These are phyloP conservation scores for Orthonyx spaldingii DNA, from an alignment of 2,113 vertebrate species.

Conservation along the genomic window DNA sequence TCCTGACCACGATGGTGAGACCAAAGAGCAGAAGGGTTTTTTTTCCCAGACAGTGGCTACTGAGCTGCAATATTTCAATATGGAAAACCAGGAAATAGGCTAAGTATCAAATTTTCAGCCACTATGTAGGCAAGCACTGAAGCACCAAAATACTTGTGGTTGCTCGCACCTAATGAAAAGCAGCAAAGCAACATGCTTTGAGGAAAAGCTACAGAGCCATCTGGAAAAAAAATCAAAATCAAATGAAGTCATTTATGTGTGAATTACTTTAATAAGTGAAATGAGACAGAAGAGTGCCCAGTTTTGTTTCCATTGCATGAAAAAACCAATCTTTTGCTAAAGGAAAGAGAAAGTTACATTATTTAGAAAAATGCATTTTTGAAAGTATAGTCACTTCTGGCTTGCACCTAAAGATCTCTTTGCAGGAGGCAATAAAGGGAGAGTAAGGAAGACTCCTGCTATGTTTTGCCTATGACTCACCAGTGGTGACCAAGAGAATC, in stretches of 20 bases:
- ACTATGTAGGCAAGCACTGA: neutral
- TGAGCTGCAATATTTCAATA: neutral
- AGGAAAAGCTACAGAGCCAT: neutral
- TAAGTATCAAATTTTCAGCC: neutral
- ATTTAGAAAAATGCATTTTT: neutral
- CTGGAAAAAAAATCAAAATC: neutral
- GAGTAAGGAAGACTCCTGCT: neutral
- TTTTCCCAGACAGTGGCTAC: neutral
- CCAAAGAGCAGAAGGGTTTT: neutral
- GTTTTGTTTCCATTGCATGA: neutral
- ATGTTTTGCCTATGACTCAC: neutral
- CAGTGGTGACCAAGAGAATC: neutral
- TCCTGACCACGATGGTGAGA: neutral
- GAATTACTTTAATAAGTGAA: neutral
- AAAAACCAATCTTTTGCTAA: neutral
- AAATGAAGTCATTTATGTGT: neutral
- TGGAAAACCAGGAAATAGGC: neutral
- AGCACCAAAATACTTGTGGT: constrained; percentile 7
- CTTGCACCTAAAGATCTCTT: neutral
- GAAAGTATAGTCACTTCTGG: neutral
- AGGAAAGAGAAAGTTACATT: neutral
- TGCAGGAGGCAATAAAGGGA: neutral
- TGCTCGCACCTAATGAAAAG: neutral
- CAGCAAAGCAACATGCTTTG: neutral
- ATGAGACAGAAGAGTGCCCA: neutral